Base-by-base conservation (phyloP, 2,888 invertebrate species). In the Imbricaverruca yamaguchii region DNA sequence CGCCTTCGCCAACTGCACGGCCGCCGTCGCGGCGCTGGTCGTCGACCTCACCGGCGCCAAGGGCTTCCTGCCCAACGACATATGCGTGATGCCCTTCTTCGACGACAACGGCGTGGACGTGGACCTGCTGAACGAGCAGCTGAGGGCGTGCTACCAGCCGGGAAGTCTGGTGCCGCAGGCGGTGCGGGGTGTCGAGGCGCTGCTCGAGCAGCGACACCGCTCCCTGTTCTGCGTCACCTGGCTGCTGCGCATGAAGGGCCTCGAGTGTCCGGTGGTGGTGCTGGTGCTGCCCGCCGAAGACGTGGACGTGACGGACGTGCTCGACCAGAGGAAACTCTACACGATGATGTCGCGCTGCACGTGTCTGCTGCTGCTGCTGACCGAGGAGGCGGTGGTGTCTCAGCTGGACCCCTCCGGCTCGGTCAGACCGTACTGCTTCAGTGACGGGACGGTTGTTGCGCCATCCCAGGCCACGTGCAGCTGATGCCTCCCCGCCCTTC, bases 311-410 rank as follows among this genome's bases (percentile, higher is more conserved):
- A 55, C 74, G 74, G 74, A 74, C 74, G 74, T 74, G 74, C 74
- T 74, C 21, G 74, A 74, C 74, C 74, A 74, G 74, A 53, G 74
- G 18, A 74, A 74, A 55, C 74, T 74, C 55, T 74, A 74, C 74
- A 74, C 74, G 55, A 74, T 74, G 74, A 74, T 74, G 74, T 74
- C 74, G 53, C 74, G 74, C 74, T 74, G 74, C 74, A 74, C 74
- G 74, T 74, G 74, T 11, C 74, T 74, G 74, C 53, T 74, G 74
- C 21, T 74, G 74, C 53, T 74, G 74, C 55, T 74, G 55, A 55
- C 53, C 21, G 21, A 53, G 55, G 53, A 4, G 21, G 74, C 53
- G 74, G 53, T 74, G 74, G 74, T 74, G 74, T 4, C 55, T 18
- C 74, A 74, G 74, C 74, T 74, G 55, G 74, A 74, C 15, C 53